These are phyloP conservation scores for Mimachlamys varia DNA, from an alignment of 2,888 invertebrate genomes.

Conservation along the genomic window DNA sequence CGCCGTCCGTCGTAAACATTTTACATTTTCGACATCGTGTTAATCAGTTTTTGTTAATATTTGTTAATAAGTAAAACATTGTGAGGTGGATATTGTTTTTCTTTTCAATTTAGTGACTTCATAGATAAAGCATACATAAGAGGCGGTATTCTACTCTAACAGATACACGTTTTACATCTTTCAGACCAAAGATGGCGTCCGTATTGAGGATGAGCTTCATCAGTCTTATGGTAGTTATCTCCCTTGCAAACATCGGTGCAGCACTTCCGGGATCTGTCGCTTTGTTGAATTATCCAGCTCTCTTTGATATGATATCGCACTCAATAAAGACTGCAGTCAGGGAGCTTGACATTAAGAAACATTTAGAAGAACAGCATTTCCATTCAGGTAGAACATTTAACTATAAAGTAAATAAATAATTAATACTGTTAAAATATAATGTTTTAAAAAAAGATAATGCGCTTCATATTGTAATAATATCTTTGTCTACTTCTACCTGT, in stretches of 20 bases:
- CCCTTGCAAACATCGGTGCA: neutral
- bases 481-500: too few relatives aligned
- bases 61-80: too few relatives aligned
- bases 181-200: conserved; percentile 18
- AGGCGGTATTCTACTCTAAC: too few relatives aligned
- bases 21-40: too few relatives aligned
- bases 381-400: conserved; percentile 36
- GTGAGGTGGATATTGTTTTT: too few relatives aligned
- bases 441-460: too few relatives aligned
- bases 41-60: too few relatives aligned
- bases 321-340: conserved; percentile 39
- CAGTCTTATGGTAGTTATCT: neutral
- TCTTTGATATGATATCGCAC: conserved; percentile 39
- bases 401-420: neutral
- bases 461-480: too few relatives aligned
- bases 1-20: too few relatives aligned
- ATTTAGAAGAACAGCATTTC: conserved; percentile 41
- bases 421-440: neutral
- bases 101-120: too few relatives aligned
- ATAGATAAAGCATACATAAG: too few relatives aligned
- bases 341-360: conserved; percentile 37
- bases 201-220: neutral
- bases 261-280: neutral
- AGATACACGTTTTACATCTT: neutral
- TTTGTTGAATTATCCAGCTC: neutral